phyloP scores from a whole-genome alignment of 2,797 vertebrate species.

The Telmatherina bonti region DNA sequence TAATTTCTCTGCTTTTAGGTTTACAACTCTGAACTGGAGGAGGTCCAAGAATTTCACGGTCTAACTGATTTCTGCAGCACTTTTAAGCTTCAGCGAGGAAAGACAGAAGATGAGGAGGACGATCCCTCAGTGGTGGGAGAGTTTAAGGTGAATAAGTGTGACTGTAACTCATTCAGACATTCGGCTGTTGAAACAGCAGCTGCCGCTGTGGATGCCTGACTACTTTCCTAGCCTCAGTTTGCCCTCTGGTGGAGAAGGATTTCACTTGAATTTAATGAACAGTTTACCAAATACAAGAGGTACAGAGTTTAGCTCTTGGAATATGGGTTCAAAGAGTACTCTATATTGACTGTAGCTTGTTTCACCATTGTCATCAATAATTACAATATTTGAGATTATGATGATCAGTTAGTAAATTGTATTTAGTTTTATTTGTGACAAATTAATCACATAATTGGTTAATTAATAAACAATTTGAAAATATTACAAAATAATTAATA shows the following conservation, averaged over 20 bases:
- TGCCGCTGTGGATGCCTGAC: neutral
- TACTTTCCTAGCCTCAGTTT: conserved; percentile 33
- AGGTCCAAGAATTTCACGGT: conserved; percentile 86
- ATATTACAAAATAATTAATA: no score
- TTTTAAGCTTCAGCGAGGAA: conserved; percentile 93
- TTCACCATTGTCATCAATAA: neutral
- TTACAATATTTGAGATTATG: neutral
- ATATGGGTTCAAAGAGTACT: neutral
- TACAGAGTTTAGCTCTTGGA: neutral
- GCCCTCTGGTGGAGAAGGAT: conserved; percentile 71
- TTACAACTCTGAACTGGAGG: conserved; percentile 88
- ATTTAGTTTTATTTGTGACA: neutral
- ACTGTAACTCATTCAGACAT: neutral
- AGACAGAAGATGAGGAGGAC: conserved; percentile 87
- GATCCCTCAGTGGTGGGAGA: conserved; percentile 96
- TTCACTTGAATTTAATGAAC: neutral
- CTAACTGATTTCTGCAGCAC: conserved; percentile 97
- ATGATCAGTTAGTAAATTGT: neutral
- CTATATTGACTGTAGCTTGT: neutral
- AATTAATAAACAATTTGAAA: neutral
- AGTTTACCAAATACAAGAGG: neutral
- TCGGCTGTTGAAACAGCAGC: neutral
- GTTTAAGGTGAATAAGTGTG: conserved; percentile 88
- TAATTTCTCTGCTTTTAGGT: conserved; percentile 77
- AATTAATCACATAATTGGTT: neutral